A percentile compares a stretch with the other conserved stretches of the same genome.
These are phyloP conservation scores for Embidobia sp. DNA, from an alignment of 2,888 invertebrate species.

Conservation along the genomic window DNA sequence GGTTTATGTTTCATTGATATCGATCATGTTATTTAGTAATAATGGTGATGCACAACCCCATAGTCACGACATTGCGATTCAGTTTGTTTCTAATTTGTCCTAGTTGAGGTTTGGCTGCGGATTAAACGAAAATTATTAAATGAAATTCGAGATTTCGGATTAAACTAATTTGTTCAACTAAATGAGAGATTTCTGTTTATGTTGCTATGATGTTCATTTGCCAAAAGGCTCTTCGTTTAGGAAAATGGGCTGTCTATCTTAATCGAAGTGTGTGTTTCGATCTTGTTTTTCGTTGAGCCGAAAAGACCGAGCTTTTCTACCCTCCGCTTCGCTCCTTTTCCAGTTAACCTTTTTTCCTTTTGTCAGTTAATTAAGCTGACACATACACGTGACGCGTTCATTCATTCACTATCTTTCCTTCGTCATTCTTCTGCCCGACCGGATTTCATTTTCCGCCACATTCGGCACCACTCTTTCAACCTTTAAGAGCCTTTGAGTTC, in stretches of 20 bases:
- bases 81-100: too few species aligned
- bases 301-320: slow-evolving; percentile 16
- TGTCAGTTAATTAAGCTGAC: slow-evolving; percentile 60
- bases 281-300: slow-evolving; percentile 18
- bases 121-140: too few species aligned
- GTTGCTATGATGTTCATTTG: not conserved
- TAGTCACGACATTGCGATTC: too few species aligned
- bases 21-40: too few species aligned
- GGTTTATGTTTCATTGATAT: not conserved
- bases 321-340: too few species aligned
- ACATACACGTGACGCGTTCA: slow-evolving; percentile 43
- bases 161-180: too few species aligned
- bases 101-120: too few species aligned
- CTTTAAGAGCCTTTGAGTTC: slow-evolving; percentile 58
- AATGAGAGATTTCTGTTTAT: too few species aligned
- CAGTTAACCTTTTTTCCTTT: slow-evolving; percentile 45
- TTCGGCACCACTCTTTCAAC: slow-evolving; percentile 50
- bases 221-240: not conserved
- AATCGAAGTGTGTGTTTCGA: slow-evolving; percentile 1
- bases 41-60: too few species aligned
- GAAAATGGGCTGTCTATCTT: slow-evolving; percentile 14
- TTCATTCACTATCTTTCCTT: slow-evolving; percentile 53
- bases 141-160: too few species aligned
- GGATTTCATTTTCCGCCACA: slow-evolving; percentile 54
- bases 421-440: slow-evolving; percentile 50